A percentile compares a stretch with the other conserved stretches of the same genome.
phyloP scores from a whole-genome alignment of 2,888 invertebrate species.

The Balanococcus diminutus region DNA sequence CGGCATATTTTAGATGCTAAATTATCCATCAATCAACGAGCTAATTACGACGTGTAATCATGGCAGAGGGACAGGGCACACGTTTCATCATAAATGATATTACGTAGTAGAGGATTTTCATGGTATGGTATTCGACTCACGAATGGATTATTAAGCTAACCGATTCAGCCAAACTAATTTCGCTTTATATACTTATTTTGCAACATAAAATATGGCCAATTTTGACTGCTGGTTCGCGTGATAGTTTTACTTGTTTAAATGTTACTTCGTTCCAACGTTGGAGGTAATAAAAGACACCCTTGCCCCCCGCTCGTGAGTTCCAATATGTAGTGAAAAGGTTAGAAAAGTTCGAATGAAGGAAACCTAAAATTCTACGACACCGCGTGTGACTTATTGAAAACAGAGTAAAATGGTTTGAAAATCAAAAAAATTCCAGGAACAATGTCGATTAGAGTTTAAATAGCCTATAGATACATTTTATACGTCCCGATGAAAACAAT shows the following conservation, averaged over 20 bases:
- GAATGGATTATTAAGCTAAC: conserved; percentile 13
- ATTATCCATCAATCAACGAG: background rate
- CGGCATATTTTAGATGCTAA: no score
- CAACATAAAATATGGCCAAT: conserved; percentile 19
- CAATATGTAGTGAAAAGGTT: background rate
- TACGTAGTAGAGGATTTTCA: background rate
- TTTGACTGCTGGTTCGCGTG: conserved; percentile 22
- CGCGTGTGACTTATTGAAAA: no score
- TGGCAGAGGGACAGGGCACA: background rate
- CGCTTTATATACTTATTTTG: background rate
- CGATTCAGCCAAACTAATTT: conserved; percentile 21
- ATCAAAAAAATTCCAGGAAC: no score
- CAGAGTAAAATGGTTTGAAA: no score
- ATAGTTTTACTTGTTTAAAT: conserved; percentile 19
- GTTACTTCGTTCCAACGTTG: conserved; percentile 4
- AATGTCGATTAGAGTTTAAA: no score
- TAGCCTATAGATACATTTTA: no score
- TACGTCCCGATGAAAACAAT: background rate
- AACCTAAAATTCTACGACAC: background rate
- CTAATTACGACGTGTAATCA: background rate
- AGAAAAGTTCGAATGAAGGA: background rate
- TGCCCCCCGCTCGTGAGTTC: background rate
- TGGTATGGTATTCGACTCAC: background rate
- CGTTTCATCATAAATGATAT: background rate
- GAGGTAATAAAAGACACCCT: background rate